Evolutionary conservation across 1,140 invertebrate genomes (phyloP), one percentile per base, ranked within the genome.

Genomic region (Philaenus spumarius): DNA sequence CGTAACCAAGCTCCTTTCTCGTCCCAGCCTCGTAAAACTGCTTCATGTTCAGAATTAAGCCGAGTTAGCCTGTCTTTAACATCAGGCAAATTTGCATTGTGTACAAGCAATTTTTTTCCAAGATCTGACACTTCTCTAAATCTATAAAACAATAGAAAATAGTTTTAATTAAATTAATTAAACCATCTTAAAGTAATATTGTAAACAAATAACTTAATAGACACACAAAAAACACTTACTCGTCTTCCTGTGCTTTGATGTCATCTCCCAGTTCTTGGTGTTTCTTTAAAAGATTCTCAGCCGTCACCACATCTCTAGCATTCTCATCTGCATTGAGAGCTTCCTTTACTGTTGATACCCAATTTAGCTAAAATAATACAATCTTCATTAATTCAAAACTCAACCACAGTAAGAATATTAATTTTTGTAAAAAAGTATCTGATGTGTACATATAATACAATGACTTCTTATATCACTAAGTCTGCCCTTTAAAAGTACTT

Each of bases 191-290:
- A n/a, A n/a, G n/a, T n/a, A n/a, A n/a, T n/a, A n/a, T n/a, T n/a
- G n/a, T n/a, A n/a, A n/a, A n/a, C n/a, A n/a, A n/a, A n/a, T n/a
- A n/a, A 30, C 14, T 42, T 42, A 14, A 5, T 42, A 5, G 14
- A 37, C n/a, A 43, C n/a, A 15, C 5, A 43, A 15, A 46, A 46
- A 20, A 17, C 53, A 75, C 80, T 75, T 67, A 88, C 81, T 94
- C 91, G 66, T 93, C 91, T 67, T 90, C 81, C 66, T 95, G 89
- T 0, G 91, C 87, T 68, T 86, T 83, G 62, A 99, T 95, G 62
- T 98, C 95, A 64, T 96, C 89, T 2, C 83, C 80, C 1, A 98
- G 73, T 64, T 98, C 95, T 52, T 87, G 81, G 72, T 98, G 95
- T 50, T 93, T 85, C 71, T 98, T 97, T 1, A 93, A 76, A 22